Percentiles rank a stretch among this genome's conserved stretches.
phyloP scores from a whole-genome alignment of 2,113 vertebrate genomes.

The Corapipo altera region DNA sequence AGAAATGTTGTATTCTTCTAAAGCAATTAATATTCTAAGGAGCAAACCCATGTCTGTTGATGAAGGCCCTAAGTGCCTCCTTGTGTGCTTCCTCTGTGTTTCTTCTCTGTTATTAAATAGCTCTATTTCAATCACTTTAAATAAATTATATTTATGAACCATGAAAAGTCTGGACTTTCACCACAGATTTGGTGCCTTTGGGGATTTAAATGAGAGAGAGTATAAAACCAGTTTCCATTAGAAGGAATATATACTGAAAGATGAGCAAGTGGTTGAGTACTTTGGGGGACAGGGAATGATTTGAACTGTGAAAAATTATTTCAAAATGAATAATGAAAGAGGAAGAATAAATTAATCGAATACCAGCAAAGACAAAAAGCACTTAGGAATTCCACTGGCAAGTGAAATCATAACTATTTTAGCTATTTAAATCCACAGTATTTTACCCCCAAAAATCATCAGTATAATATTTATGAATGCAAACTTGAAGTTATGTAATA shows the following conservation, averaged over 20 bases:
- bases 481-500: background rate
- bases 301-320: background rate
- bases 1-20: background rate
- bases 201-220: background rate
- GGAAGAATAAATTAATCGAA: background rate
- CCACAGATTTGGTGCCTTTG: background rate
- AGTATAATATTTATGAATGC: background rate
- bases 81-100: background rate
- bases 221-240: background rate
- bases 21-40: background rate
- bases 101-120: constrained; percentile 6
- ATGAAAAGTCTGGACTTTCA: background rate
- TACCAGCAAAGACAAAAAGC: background rate
- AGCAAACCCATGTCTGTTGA: background rate
- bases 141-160: background rate
- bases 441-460: background rate
- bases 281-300: background rate
- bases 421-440: background rate
- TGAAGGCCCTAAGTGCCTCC: background rate
- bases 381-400: background rate
- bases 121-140: background rate
- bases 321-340: background rate
- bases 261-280: background rate
- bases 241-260: background rate
- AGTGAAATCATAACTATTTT: background rate